phyloP scores from a whole-genome alignment of 2,888 invertebrate genomes.

The Notodonta ziczac region DNA sequence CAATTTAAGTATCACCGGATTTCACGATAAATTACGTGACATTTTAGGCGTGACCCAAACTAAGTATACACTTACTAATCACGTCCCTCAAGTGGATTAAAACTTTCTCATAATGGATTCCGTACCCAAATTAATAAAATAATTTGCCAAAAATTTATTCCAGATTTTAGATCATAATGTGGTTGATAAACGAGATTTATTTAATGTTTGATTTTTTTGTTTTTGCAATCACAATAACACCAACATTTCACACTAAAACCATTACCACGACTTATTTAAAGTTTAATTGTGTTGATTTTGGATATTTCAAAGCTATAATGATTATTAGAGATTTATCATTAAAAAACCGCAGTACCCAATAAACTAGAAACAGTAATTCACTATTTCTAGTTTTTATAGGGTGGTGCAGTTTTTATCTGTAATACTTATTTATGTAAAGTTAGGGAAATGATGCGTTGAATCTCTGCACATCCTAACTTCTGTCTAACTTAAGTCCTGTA shows the following conservation, averaged over 20 bases:
- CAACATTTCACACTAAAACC: no score
- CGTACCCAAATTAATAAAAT: constrained; percentile 44
- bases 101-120: constrained; percentile 54
- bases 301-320: no score
- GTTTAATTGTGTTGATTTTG: no score
- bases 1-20: constrained; percentile 33
- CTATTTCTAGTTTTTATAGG: no score
- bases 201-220: background rate
- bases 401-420: no score
- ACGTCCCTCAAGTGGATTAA: constrained; percentile 43
- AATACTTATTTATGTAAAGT: no score
- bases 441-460: no score
- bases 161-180: constrained; percentile 4
- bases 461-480: background rate
- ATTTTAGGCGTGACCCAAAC: constrained; percentile 40
- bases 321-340: no score
- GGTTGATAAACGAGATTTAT: background rate
- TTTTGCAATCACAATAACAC: no score
- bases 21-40: constrained; percentile 44
- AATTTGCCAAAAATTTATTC: constrained; percentile 25
- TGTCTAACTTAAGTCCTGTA: background rate
- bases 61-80: constrained; percentile 37
- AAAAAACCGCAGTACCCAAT: no score
- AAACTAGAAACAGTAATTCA: no score
- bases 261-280: no score